These are phyloP conservation scores for Chaetophractus vellerosus DNA, from an alignment of 2,797 vertebrate genomes.

Conservation along the genomic window DNA sequence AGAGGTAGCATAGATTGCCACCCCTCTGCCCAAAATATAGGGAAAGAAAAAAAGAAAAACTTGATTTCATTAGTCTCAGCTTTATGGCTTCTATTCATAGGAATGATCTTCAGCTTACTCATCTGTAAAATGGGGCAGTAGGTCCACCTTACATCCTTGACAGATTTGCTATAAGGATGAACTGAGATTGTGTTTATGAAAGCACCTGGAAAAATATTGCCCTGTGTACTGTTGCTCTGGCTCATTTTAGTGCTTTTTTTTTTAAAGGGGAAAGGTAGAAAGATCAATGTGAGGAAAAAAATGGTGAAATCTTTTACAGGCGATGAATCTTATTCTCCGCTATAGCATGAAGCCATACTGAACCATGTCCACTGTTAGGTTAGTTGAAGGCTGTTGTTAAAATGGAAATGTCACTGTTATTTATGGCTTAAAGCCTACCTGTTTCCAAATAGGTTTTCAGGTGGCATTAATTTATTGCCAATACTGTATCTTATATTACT, in stretches of 20 bases:
- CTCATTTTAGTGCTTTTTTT: conserved; percentile 24
- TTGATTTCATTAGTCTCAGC: background rate
- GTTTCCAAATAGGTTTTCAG: conserved; percentile 75
- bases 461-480: conserved; percentile 78
- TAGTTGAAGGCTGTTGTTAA: conserved; percentile 80
- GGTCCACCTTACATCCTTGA: accelerated
- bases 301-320: conserved; percentile 66
- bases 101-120: background rate
- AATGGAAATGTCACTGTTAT: conserved; percentile 84
- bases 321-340: conserved; percentile 69
- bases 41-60: background rate
- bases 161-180: background rate
- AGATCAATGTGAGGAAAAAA: conserved; percentile 65
- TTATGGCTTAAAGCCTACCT: conserved; percentile 74
- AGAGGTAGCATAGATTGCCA: background rate
- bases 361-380: conserved; percentile 78
- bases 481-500: conserved; percentile 54
- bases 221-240: background rate
- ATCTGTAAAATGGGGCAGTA: background rate
- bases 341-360: conserved; percentile 32
- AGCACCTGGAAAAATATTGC: background rate
- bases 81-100: background rate
- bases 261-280: conserved; percentile 31
- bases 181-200: background rate
- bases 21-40: background rate